Conservation (phyloP, 2,888 invertebrate genomes). For the Hirtodrosophila histrioides region DNA sequence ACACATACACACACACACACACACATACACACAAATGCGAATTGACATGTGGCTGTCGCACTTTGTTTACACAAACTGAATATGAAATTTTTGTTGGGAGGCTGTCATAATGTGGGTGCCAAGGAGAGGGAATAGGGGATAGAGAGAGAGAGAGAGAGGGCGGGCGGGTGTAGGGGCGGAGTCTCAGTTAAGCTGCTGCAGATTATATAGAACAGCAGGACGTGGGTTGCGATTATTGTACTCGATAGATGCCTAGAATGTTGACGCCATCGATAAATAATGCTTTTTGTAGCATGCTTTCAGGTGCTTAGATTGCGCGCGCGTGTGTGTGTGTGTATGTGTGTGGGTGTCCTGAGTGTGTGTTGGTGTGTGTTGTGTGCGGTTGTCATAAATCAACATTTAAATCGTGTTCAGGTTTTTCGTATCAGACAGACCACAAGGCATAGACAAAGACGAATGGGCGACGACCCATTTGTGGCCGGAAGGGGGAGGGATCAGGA, state of each 20-base stretch:
- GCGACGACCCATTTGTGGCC: background rate
- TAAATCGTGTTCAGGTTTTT: constrained; percentile 58
- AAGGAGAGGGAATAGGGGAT: no score
- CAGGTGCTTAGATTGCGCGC: constrained; percentile 38
- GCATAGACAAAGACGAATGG: constrained; percentile 48
- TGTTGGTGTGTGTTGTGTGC: constrained; percentile 18
- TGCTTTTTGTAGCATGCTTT: constrained; percentile 42
- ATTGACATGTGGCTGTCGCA: constrained; percentile 64
- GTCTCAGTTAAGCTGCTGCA: constrained; percentile 33
- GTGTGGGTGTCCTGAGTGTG: constrained; percentile 24
- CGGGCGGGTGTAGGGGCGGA: background rate
- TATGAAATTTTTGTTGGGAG: constrained; percentile 57
- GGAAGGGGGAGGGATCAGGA: background rate
- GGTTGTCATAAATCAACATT: constrained; percentile 71
- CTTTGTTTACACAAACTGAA: constrained; percentile 67
- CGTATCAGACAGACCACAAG: constrained; percentile 28
- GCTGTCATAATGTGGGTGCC: background rate
- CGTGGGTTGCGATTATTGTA: constrained; percentile 21
- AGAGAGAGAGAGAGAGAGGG: background rate
- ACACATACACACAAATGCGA: constrained; percentile 30
- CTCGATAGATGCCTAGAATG: constrained; percentile 21
- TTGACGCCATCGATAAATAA: constrained; percentile 71
- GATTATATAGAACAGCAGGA: constrained; percentile 20
- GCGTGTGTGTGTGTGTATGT: constrained; percentile 24
- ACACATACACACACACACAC: constrained; percentile 8